Evolutionary conservation across 2,797 vertebrate genomes (phyloP).

Genomic region (Gallinago stenura): DNA sequence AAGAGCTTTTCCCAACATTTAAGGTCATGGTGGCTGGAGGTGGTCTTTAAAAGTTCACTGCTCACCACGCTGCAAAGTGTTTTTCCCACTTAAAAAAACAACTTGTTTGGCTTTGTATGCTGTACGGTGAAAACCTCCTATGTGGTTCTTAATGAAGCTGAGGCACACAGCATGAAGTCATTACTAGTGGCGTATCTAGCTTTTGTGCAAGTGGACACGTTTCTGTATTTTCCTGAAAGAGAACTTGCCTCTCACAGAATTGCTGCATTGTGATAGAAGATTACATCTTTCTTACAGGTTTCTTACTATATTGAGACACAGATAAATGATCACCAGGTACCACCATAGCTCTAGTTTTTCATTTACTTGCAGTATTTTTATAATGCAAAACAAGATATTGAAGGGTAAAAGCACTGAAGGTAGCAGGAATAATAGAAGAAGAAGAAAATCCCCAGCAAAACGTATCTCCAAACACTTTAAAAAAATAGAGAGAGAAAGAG

Average conservation of each 20-base stretch:
- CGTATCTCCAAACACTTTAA: not conserved
- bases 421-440: not conserved
- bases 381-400: not conserved
- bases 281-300: not conserved
- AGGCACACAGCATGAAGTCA: not conserved
- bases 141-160: not conserved
- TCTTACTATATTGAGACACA: not conserved
- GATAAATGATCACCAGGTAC: not conserved
- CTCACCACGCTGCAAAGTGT: not conserved
- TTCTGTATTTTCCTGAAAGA: not conserved
- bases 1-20: not conserved
- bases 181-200: not conserved
- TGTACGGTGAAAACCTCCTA: not conserved
- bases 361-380: slow-evolving; percentile 40
- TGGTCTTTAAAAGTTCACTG: not conserved
- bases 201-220: not conserved
- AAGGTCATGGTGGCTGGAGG: not conserved
- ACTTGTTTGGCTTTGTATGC: not conserved
- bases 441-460: slow-evolving; percentile 59
- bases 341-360: not conserved
- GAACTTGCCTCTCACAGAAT: not conserved
- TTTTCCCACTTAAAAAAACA: fast-evolving
- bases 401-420: slow-evolving; percentile 1
- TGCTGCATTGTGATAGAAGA: not conserved
- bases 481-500: not conserved